Percentiles rank a stretch among this genome's conserved stretches.
These are phyloP conservation scores for Xestia rhomboidea DNA, from an alignment of 2,888 invertebrate genomes.

Conservation along the genomic window DNA sequence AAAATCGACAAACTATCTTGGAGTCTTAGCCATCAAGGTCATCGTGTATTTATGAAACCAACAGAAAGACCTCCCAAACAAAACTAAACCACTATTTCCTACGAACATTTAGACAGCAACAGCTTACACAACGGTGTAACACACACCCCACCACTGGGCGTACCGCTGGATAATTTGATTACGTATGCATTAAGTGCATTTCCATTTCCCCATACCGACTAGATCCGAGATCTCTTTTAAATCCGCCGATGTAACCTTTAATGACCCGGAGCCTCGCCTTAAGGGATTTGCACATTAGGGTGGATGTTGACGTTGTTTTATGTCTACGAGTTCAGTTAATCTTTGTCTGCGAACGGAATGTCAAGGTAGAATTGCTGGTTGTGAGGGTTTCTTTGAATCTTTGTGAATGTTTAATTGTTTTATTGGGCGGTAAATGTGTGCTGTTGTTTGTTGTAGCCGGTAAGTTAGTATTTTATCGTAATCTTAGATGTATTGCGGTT, in stretches of 20 bases:
- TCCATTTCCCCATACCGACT: slow-evolving; percentile 83
- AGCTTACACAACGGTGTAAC: slow-evolving; percentile 59
- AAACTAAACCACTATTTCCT: not conserved
- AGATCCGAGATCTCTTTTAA: slow-evolving; percentile 83
- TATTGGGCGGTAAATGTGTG: not conserved
- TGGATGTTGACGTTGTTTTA: slow-evolving; percentile 37
- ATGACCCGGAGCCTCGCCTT: slow-evolving; percentile 69
- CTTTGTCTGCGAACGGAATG: not conserved
- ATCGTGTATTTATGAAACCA: not conserved
- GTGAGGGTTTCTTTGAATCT: slow-evolving; percentile 3
- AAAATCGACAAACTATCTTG: not conserved
- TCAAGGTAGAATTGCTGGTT: not conserved
- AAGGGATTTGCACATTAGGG: slow-evolving; percentile 57
- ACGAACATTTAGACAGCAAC: not conserved
- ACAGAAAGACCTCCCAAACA: not conserved
- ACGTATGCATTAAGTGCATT: slow-evolving; percentile 90
- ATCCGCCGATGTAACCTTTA: slow-evolving; percentile 78
- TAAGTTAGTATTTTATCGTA: not conserved
- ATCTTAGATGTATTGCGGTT: not conserved
- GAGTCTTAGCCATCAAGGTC: too few relatives aligned
- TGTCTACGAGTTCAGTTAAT: slow-evolving; percentile 33
- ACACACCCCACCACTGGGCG: slow-evolving; percentile 48
- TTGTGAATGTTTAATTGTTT: slow-evolving; percentile 27
- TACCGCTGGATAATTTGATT: slow-evolving; percentile 85
- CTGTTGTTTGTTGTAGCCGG: not conserved